Evolutionary conservation across 2,113 vertebrate species (phyloP).

Genomic region (Atrichornis clamosus): DNA sequence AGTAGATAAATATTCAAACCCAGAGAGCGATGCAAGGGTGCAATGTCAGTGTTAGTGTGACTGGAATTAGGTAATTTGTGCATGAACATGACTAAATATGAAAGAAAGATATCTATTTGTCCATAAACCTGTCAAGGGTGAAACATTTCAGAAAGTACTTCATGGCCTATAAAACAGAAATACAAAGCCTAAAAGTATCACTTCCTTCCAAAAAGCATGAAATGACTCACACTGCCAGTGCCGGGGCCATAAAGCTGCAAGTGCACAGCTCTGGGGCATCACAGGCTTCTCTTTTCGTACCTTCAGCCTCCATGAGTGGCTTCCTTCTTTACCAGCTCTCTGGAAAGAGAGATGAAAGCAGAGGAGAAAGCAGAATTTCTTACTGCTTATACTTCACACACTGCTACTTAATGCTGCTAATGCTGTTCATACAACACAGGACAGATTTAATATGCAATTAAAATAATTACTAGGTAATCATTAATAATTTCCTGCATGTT

Average conservation of each 20-base stretch:
- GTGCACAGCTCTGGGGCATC: neutral
- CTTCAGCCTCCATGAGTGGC: neutral
- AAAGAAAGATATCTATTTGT: neutral
- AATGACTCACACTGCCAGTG: neutral
- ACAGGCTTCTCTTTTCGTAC: neutral
- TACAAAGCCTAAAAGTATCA: neutral
- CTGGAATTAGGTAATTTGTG: neutral
- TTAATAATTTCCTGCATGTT: neutral
- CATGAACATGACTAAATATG: neutral
- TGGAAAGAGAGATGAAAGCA: neutral
- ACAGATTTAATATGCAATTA: neutral
- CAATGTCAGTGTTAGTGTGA: neutral
- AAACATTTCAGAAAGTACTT: neutral
- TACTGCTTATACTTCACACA: neutral
- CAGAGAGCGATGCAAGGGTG: neutral
- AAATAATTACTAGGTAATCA: neutral
- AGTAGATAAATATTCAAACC: neutral
- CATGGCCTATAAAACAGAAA: neutral
- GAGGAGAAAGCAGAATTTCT: neutral
- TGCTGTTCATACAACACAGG: neutral
- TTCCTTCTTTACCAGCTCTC: neutral
- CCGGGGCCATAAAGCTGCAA: neutral
- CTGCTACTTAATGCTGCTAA: neutral
- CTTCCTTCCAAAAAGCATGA: neutral
- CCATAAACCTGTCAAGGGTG: neutral